Conservation (phyloP, 2,888 invertebrate species). For the Elmis aenea region DNA sequence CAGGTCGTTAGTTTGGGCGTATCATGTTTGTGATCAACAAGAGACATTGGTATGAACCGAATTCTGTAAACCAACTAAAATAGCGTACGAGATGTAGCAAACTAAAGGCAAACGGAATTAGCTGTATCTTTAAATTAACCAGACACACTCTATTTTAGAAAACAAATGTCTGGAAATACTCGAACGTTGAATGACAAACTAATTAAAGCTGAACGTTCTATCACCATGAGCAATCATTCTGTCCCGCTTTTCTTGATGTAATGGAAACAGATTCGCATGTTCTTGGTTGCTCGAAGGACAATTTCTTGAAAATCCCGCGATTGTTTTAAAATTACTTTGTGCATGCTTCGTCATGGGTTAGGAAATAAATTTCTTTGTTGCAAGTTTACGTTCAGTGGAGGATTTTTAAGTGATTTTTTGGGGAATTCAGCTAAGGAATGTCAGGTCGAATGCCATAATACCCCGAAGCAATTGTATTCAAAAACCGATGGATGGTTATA, state of each 20-base stretch:
- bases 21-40: too few species aligned
- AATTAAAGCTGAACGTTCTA: conserved; percentile 35
- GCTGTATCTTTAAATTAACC: conserved; percentile 29
- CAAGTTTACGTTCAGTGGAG: too few species aligned
- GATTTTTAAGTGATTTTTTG: too few species aligned
- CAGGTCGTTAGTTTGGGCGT: too few species aligned
- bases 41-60: too few species aligned
- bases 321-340: conserved; percentile 26
- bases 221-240: conserved; percentile 23
- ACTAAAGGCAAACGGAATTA: conserved; percentile 25
- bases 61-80: too few species aligned
- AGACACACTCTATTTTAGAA: conserved; percentile 29
- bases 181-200: conserved; percentile 36
- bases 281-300: conserved; percentile 19
- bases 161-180: conserved; percentile 35
- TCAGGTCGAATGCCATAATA: too few species aligned
- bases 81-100: too few species aligned
- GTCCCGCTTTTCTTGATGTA: conserved; percentile 10
- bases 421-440: too few species aligned
- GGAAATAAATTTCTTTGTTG: conserved; percentile 11
- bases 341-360: conserved; percentile 11
- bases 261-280: conserved; percentile 15
- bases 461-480: too few species aligned
- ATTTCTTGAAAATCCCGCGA: conserved; percentile 21
- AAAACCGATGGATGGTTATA: too few species aligned